A percentile compares a stretch with the other conserved stretches of the same genome.
Evolutionary conservation across 1,140 invertebrate genomes (phyloP).

Genomic region (Musca vetustissima): DNA sequence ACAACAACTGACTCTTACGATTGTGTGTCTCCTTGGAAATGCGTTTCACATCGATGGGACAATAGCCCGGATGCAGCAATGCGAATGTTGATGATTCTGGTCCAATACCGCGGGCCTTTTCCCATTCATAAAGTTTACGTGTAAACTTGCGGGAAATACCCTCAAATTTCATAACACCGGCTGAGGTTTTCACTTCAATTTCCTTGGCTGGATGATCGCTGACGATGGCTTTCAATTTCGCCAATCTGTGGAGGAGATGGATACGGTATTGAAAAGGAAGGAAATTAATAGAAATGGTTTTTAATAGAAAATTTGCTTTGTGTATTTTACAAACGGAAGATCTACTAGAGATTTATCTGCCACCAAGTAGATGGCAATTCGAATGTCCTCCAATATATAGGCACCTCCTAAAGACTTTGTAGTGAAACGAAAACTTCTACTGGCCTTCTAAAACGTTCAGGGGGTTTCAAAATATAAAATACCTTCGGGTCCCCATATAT

Average conservation of each 20-base stretch:
- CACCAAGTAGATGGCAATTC: no score
- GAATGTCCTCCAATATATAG: no score
- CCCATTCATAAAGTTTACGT: conserved; percentile 87
- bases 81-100: conserved; percentile 81
- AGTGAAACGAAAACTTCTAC: no score
- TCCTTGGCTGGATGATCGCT: conserved; percentile 64
- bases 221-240: conserved; percentile 65
- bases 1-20: conserved; percentile 29
- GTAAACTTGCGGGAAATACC: conserved; percentile 86
- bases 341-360: no score
- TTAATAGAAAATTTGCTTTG: no score
- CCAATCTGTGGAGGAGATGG: conserved; percentile 57
- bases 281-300: no score
- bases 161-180: conserved; percentile 79
- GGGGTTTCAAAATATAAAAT: no score
- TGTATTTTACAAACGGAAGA: no score
- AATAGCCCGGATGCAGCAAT: conserved; percentile 65
- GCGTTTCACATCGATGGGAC: conserved; percentile 48
- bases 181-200: conserved; percentile 77
- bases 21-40: conserved; percentile 46
- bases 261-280: no score
- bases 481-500: no score
- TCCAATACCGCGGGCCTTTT: conserved; percentile 77
- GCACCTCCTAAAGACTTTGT: no score
- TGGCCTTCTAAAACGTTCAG: no score